phyloP scores from a whole-genome alignment of 2,113 vertebrate genomes.

The Gambusia affinis region DNA sequence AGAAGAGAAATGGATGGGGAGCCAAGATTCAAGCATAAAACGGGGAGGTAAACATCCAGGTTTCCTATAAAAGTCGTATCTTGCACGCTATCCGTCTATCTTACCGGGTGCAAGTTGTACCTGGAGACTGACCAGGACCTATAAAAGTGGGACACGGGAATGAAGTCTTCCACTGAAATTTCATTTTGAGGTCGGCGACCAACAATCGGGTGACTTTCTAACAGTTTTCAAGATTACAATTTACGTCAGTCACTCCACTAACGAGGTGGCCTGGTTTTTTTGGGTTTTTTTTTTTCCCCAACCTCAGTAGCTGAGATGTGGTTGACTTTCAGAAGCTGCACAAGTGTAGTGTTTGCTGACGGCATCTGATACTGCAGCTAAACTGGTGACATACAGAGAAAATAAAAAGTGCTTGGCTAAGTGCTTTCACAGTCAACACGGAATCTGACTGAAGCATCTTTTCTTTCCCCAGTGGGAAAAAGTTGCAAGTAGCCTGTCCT shows the following conservation, averaged over 20 bases:
- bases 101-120: too few relatives aligned
- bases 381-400: background rate
- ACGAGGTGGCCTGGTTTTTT: background rate
- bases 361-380: background rate
- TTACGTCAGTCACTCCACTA: background rate
- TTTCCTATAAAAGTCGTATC: too few relatives aligned
- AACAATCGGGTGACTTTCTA: too few relatives aligned
- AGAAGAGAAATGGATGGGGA: too few relatives aligned
- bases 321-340: background rate
- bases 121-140: too few relatives aligned
- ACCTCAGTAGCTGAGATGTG: background rate
- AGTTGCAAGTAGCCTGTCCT: background rate
- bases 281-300: too few relatives aligned
- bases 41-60: too few relatives aligned
- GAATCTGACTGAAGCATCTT: slow-evolving; percentile 30
- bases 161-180: too few relatives aligned
- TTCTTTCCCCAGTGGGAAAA: background rate
- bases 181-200: too few relatives aligned
- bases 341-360: background rate
- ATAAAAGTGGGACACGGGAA: too few relatives aligned
- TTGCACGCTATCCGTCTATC: too few relatives aligned
- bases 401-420: background rate
- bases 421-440: slow-evolving; percentile 6
- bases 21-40: too few relatives aligned
- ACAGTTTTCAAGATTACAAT: background rate